phyloP scores from a whole-genome alignment of 2,888 invertebrate genomes.

The Clostera curtula region DNA sequence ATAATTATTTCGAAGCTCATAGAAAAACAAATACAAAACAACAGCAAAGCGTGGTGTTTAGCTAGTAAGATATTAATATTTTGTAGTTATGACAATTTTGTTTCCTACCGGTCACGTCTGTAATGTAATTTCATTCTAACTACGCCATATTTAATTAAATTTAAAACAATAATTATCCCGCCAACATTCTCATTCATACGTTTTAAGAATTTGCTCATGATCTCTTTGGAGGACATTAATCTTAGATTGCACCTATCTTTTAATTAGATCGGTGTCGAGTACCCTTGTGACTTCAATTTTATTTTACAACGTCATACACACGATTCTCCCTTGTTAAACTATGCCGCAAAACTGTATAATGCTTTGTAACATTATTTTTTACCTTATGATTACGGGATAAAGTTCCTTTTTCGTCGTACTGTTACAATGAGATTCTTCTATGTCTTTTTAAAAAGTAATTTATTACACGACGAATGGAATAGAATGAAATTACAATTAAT shows the following conservation, averaged over 20 bases:
- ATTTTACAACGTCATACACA: slow-evolving; percentile 74
- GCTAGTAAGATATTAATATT: no score
- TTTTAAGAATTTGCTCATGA: slow-evolving; percentile 41
- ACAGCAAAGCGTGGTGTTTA: no score
- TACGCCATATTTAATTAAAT: slow-evolving; percentile 10
- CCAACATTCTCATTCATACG: slow-evolving; percentile 20
- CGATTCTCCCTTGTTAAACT: slow-evolving; percentile 59
- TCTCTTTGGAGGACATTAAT: slow-evolving; percentile 61
- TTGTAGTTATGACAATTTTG: no score
- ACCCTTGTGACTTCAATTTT: slow-evolving; percentile 70
- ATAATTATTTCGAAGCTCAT: no score
- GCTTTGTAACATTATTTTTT: slow-evolving; percentile 9
- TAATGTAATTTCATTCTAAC: slow-evolving; percentile 4
- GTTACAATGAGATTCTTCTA: no score
- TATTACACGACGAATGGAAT: no score
- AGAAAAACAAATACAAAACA: no score
- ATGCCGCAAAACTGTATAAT: slow-evolving; percentile 32
- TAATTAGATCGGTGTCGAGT: slow-evolving; percentile 70
- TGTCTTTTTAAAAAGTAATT: no score
- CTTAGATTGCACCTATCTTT: slow-evolving; percentile 70
- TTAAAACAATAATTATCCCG: slow-evolving; percentile 17
- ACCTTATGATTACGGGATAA: slow-evolving; percentile 16
- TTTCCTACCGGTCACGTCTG: not conserved
- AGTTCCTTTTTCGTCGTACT: slow-evolving; percentile 24
- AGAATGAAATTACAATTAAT: no score